Conservation (phyloP, 2,113 vertebrate genomes). For the Mustela lutreola region DNA sequence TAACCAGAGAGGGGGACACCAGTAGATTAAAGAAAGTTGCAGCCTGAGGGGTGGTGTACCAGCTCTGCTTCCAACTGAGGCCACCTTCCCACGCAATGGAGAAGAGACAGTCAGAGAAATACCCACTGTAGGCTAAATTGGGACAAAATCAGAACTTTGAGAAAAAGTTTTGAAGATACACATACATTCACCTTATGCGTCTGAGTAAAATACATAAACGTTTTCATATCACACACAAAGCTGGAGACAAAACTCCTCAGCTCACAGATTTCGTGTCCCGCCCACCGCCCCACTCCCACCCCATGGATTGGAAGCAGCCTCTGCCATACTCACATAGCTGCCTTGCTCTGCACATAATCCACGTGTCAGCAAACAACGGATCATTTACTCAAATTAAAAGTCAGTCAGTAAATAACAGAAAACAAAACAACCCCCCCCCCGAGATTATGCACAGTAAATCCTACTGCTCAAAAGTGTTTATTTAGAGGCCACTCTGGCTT, state of each 20-base stretch:
- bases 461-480: not conserved
- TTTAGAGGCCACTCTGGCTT: not conserved
- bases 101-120: not conserved
- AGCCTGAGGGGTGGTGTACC: too few relatives aligned
- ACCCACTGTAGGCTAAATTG: not conserved
- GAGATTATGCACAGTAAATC: not conserved
- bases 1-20: not conserved
- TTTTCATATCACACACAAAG: not conserved
- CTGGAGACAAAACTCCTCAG: not conserved
- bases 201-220: not conserved
- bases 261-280: not conserved
- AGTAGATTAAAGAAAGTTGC: not conserved
- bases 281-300: too few relatives aligned
- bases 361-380: not conserved
- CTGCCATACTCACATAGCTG: fast-evolving
- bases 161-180: not conserved
- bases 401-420: not conserved
- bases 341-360: not conserved
- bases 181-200: not conserved
- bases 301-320: too few relatives aligned
- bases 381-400: not conserved
- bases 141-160: not conserved
- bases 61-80: too few relatives aligned
- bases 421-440: not conserved
- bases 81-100: not conserved